Conservation (phyloP, 2,888 invertebrate genomes). For the Patella depressa region DNA sequence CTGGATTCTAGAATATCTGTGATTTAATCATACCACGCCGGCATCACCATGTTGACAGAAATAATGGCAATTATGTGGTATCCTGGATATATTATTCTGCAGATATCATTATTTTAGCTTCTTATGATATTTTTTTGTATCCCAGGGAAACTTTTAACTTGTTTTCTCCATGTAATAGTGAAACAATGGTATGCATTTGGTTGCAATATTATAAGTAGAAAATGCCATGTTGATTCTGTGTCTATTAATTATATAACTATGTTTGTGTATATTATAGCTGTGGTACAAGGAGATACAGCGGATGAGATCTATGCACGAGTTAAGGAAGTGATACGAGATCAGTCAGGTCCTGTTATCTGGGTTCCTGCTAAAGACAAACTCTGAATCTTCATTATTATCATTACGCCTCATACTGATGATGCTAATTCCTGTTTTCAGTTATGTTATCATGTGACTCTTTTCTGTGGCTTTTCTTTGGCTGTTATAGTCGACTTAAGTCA, state of each 20-base stretch:
- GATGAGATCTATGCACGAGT: slow-evolving; percentile 96
- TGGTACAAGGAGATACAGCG: slow-evolving; percentile 96
- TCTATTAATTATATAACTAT: slow-evolving; percentile 7
- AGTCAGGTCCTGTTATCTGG: slow-evolving; percentile 97
- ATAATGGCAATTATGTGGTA: too few relatives aligned
- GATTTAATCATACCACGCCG: too few relatives aligned
- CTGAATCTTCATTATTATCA: slow-evolving; percentile 37
- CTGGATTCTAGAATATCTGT: too few relatives aligned
- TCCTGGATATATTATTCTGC: too few relatives aligned
- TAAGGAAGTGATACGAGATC: slow-evolving; percentile 93
- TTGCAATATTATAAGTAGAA: too few relatives aligned
- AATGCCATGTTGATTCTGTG: too few relatives aligned
- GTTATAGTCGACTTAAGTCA: not conserved
- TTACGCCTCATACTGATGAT: not conserved
- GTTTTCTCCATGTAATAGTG: too few relatives aligned
- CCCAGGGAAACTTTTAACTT: too few relatives aligned
- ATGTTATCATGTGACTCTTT: slow-evolving; percentile 8
- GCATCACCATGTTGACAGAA: too few relatives aligned
- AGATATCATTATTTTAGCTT: too few relatives aligned
- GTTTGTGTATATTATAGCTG: slow-evolving; percentile 77
- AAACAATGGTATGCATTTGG: too few relatives aligned
- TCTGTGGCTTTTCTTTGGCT: slow-evolving; percentile 7
- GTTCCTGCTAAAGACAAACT: slow-evolving; percentile 89
- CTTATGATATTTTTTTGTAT: too few relatives aligned
- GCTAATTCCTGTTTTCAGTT: slow-evolving; percentile 5